Evolutionary conservation across 2,888 invertebrate species (phyloP), one percentile per base, ranked within the genome.

Genomic region (Pammene aurita): DNA sequence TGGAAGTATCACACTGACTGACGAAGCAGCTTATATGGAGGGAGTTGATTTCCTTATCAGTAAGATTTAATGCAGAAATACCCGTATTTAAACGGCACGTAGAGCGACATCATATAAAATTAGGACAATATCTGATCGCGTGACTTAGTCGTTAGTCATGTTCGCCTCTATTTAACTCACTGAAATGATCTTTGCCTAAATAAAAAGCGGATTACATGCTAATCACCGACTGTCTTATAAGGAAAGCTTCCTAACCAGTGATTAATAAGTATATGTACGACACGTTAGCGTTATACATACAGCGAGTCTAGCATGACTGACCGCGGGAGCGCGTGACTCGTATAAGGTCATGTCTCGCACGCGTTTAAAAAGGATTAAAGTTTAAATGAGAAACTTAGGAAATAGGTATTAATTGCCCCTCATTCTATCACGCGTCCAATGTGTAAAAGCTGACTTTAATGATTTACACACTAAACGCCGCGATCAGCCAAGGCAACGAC

Each of bases 1-100:
- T 68, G 63, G 63, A 68, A 64, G 50, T 68, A 63, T 55, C 54
- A 55, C 34, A 41, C n/a, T 18, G 14, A 7, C 18, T 61, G n/a
- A n/a, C 38, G 38, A 64, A 10, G 13, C 34, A 13, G 35, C 48
- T 41, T 62, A 57, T 56, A 44, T 63, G 57, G 44, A 63, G 57
- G 42, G 11, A 13, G 14, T 18, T 50, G 0, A n/a, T 50, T 57
- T 57, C 63, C 57, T 67, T 56, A 35, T 56, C 18, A 16, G 50
- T 50, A 41, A 48, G 14, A 41, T 65, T 61, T 7, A 48, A 61
- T 61, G 61, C 13, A 50, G 48, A 26, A 26, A 26, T 26, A 26
- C 26, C 26, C 26, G 26, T 26, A 26, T 26, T 26, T 26, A 26
- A 38, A 50, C 18, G 9, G n/a, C 42, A n/a, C n/a, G 2, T 26